Conservation (phyloP, 1,140 invertebrate genomes). For the Drosophila carrolli region DNA sequence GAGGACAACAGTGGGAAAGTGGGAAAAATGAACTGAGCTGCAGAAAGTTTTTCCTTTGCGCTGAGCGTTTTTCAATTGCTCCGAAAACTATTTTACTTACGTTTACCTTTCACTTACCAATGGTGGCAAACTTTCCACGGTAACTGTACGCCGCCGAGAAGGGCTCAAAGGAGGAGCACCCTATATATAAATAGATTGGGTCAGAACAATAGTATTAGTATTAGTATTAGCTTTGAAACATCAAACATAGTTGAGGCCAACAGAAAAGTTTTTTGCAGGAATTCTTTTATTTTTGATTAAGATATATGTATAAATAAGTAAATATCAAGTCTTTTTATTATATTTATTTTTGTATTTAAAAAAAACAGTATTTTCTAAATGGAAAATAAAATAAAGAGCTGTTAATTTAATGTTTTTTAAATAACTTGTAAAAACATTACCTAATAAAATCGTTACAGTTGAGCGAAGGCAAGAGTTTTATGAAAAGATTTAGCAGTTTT, state of each 20-base stretch:
- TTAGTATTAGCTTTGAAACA: neutral
- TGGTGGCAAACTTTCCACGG: conserved; percentile 62
- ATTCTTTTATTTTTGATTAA: too few species aligned
- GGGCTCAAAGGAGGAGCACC: neutral
- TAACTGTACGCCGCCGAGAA: conserved; percentile 36
- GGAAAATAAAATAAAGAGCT: too few species aligned
- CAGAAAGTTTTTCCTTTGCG: conserved; percentile 47
- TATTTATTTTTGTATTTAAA: neutral
- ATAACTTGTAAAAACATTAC: too few species aligned
- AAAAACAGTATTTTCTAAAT: neutral
- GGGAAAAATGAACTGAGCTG: conserved; percentile 56
- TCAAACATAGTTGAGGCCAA: too few species aligned
- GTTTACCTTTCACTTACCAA: conserved; percentile 65
- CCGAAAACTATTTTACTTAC: conserved; percentile 70
- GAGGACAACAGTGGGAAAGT: conserved; percentile 7
- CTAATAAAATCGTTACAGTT: too few species aligned
- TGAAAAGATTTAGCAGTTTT: neutral
- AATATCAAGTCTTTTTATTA: too few species aligned
- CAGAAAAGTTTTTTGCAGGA: too few species aligned
- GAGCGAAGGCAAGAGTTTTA: too few species aligned
- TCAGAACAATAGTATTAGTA: too few species aligned
- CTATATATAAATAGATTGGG: neutral
- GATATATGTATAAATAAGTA: too few species aligned
- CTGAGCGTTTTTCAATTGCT: conserved; percentile 75
- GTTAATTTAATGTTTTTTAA: too few species aligned